Evolutionary conservation across 2,888 invertebrate genomes (phyloP).

Genomic region (Hyles lineata): DNA sequence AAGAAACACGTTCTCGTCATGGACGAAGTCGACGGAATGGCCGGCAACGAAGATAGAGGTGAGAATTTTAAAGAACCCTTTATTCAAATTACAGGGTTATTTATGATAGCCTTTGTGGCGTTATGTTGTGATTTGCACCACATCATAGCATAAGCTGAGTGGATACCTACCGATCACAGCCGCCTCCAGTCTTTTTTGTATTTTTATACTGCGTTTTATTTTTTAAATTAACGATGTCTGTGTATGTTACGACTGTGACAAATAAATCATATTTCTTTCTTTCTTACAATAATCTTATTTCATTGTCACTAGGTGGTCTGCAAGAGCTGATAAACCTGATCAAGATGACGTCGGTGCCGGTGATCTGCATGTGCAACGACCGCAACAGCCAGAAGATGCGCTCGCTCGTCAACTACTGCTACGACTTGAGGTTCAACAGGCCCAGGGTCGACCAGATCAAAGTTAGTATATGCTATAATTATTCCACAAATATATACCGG

Average conservation of each 20-base stretch:
- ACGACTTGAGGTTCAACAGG: conserved; percentile 93
- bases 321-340: conserved; percentile 97
- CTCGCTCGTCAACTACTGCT: conserved; percentile 96
- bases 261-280: too few relatives aligned
- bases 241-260: too few relatives aligned
- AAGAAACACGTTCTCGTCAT: conserved; percentile 97
- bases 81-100: too few relatives aligned
- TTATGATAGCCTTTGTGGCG: too few relatives aligned
- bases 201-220: too few relatives aligned
- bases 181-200: too few relatives aligned
- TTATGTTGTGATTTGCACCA: too few relatives aligned
- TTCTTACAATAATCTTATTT: too few relatives aligned
- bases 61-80: conserved; percentile 23
- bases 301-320: conserved; percentile 88
- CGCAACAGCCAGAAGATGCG: conserved; percentile 96
- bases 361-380: conserved; percentile 99
- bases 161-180: too few relatives aligned
- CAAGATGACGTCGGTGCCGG: conserved; percentile 93
- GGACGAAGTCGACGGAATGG: conserved; percentile 99
- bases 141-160: too few relatives aligned
- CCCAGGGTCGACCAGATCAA: conserved; percentile 96
- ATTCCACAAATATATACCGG: too few relatives aligned
- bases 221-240: too few relatives aligned
- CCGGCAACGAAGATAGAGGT: conserved; percentile 98
- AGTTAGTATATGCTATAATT: conserved; percentile 71